Evolutionary conservation across 1,140 invertebrate species (phyloP).

Genomic region (Anastrepha obliqua): DNA sequence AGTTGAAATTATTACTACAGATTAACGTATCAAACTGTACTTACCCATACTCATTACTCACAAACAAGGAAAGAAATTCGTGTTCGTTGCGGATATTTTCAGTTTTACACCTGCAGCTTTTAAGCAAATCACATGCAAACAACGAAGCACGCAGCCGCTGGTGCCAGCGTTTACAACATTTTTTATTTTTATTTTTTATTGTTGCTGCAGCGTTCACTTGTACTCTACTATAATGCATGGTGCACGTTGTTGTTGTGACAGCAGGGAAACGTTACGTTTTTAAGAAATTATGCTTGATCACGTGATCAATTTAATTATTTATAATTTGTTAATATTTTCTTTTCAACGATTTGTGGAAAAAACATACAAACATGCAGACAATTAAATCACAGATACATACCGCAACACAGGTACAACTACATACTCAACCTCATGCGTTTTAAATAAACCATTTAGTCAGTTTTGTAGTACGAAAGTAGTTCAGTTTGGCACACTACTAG

Average conservation of each 20-base stretch:
- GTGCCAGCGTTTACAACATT: no score
- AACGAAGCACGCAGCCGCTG: not conserved
- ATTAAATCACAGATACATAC: not conserved
- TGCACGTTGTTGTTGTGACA: not conserved
- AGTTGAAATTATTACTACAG: no score
- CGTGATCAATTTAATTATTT: slow-evolving; percentile 72
- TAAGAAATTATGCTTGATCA: slow-evolving; percentile 64
- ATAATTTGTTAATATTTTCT: slow-evolving; percentile 67
- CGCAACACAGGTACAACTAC: not conserved
- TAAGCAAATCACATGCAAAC: slow-evolving; percentile 11
- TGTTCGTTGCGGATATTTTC: not conserved
- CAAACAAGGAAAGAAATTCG: no score
- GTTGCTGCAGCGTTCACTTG: not conserved
- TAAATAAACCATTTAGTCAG: not conserved
- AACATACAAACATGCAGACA: not conserved
- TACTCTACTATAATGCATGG: not conserved
- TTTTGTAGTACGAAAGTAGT: not conserved
- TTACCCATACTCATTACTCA: no score
- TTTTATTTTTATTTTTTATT: not conserved
- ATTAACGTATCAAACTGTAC: no score
- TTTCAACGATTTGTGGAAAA: slow-evolving; percentile 19
- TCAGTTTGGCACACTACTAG: no score
- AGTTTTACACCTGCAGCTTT: slow-evolving; percentile 48
- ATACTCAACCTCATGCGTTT: not conserved
- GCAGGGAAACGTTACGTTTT: slow-evolving; percentile 2